phyloP scores from a whole-genome alignment of 1,140 invertebrate species.

The Bactericera cockerelli region DNA sequence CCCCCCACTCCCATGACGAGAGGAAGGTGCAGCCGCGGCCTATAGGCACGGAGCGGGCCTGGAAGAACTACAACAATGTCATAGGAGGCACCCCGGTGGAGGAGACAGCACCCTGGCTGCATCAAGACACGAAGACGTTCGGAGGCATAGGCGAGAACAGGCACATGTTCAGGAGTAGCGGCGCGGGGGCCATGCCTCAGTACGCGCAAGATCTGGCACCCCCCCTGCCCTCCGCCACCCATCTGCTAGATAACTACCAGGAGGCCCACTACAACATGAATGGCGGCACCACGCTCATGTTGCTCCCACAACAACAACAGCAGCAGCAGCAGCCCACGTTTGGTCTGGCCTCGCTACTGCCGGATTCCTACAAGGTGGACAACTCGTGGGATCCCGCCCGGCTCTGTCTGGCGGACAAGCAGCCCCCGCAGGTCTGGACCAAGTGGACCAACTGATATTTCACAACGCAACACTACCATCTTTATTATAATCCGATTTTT shows the following conservation, averaged over 20 bases:
- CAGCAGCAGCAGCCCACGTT: background rate
- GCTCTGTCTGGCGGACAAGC: background rate
- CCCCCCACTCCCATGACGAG: conserved; percentile 47
- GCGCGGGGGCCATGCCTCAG: background rate
- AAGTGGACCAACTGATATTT: conserved; percentile 2
- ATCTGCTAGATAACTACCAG: background rate
- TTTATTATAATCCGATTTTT: no score
- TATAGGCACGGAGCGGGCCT: conserved; percentile 40
- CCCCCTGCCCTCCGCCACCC: background rate
- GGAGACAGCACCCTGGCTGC: background rate
- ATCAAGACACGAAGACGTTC: background rate
- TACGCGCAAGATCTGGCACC: background rate
- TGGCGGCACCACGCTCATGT: background rate
- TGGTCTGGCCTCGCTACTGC: background rate
- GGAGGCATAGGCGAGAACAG: background rate
- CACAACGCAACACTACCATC: no score
- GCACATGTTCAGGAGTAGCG: background rate
- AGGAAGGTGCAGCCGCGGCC: conserved; percentile 52
- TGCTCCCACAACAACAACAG: background rate
- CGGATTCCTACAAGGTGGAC: background rate
- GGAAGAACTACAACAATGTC: conserved; percentile 19
- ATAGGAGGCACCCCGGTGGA: background rate
- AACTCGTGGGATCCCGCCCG: background rate
- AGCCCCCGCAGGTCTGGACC: background rate
- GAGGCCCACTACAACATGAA: background rate